Evolutionary conservation across 1,140 invertebrate genomes (phyloP), one percentile per base, ranked within the genome.

Genomic region (Zaprionus africanus): DNA sequence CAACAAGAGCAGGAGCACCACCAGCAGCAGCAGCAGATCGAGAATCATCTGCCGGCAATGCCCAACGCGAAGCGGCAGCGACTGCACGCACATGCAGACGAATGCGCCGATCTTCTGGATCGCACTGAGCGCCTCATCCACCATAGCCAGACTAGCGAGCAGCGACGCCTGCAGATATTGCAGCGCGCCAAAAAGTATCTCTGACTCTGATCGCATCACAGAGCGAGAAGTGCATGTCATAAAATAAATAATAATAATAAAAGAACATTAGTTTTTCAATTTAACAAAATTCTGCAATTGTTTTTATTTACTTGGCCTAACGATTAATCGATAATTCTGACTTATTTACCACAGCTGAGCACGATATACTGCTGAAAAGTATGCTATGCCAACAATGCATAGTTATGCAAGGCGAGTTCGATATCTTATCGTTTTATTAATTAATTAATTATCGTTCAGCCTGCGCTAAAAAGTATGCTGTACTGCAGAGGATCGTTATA

Each of bases 141-240:
- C 3, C 2, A n/a, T 2, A 46, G 41, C 6, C 67, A 71, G 6
- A 36, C 53, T 11, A 60, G 7, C 15, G 67, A 70, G n/a, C 43
- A 76, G 61, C 54, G 68, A n/a, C 60, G 73, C 11, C 54, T 43
- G 19, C 67, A 71, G 24, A 4, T 63, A 5, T 22, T 76, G 46
- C 73, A 70, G 22, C 73, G 60, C 59, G 73, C 60, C 56, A 64
- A 76, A 28, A 71, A 64, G 57, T 64, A 56, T 60, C 15, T 71
- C 41, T 76, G 63, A 65, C 15, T 71, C 41, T 76, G 58, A 65
- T 19, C n/a, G 17, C 24, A 36, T 15, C 28, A 53, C 13, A 15
- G 5, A 7, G 28, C 19, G 9, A 13, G 2, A 17, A 6, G 19
- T 22, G n/a, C n/a, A 46, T 46, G 41, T 46, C n/a, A 7, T 46